Conservation (phyloP, 2,113 vertebrate species). For the Theristicus caerulescens region DNA sequence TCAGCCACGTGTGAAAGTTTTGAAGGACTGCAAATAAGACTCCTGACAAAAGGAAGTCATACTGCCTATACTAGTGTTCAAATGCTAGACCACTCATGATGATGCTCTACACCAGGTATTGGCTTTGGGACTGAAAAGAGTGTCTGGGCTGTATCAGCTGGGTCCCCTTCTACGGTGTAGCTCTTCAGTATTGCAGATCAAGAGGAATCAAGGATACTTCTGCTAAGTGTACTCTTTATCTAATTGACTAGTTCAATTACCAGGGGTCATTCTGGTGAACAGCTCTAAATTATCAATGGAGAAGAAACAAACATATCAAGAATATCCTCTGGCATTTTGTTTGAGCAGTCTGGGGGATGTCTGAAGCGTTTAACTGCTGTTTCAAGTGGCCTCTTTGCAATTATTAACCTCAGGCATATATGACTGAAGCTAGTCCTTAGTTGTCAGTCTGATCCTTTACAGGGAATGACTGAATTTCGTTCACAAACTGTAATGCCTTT, state of each 20-base stretch:
- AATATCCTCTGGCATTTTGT: background rate
- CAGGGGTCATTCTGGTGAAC: background rate
- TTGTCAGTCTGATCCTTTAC: background rate
- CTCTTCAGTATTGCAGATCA: background rate
- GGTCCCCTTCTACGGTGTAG: background rate
- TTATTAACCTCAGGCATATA: background rate
- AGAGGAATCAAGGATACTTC: background rate
- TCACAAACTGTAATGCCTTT: background rate
- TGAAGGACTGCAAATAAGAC: background rate
- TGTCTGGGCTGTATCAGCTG: background rate
- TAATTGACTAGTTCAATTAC: background rate
- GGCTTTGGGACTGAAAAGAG: background rate
- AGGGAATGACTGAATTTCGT: background rate
- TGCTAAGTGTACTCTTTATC: background rate
- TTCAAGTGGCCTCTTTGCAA: background rate
- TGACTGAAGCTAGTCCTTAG: background rate
- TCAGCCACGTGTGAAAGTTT: background rate
- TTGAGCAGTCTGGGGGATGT: background rate
- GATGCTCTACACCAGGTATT: background rate
- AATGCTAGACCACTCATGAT: background rate
- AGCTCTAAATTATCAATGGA: background rate
- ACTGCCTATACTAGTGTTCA: background rate
- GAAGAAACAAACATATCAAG: background rate
- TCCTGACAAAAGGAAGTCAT: background rate
- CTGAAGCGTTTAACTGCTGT: background rate